phyloP scores from a whole-genome alignment of 2,797 vertebrate species.

The Cyclopterus lumpus region DNA sequence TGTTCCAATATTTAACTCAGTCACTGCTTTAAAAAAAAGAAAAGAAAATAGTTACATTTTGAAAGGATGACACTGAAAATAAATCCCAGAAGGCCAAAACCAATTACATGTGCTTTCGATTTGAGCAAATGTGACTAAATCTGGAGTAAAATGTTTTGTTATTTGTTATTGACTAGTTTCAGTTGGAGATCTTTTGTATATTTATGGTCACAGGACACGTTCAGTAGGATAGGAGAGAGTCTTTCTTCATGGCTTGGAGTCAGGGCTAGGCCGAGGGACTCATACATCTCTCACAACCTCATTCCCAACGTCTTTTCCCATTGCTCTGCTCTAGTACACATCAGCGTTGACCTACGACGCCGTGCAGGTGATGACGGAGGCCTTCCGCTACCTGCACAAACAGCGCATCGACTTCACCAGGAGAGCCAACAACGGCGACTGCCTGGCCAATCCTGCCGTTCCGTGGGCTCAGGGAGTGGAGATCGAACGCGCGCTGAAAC shows the following conservation, averaged over 20 bases:
- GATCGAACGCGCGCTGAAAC: constrained; percentile 97
- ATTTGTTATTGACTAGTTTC: not conserved
- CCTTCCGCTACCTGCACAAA: constrained; percentile 95
- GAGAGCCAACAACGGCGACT: constrained; percentile 95
- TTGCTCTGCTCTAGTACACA: constrained; percentile 87
- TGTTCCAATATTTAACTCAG: not conserved
- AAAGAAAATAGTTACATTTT: not conserved
- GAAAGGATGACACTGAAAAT: not conserved
- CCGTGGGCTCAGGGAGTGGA: constrained; percentile 98
- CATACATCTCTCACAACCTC: not conserved
- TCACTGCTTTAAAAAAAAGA: not conserved
- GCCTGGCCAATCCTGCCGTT: constrained; percentile 97
- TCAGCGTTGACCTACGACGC: constrained; percentile 98
- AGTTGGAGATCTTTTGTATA: not conserved
- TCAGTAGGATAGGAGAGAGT: not conserved
- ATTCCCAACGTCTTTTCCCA: not conserved
- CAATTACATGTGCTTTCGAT: not conserved
- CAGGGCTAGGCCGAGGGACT: not conserved
- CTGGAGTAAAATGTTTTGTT: not conserved
- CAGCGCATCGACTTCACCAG: constrained; percentile 96
- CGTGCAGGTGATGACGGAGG: constrained; percentile 99
- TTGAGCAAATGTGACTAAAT: not conserved
- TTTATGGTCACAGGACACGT: not conserved
- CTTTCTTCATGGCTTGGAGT: not conserved
- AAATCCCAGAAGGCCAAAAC: not conserved